Base-by-base conservation (phyloP, 2,797 vertebrate genomes). In the Tenualosa ilisha region DNA sequence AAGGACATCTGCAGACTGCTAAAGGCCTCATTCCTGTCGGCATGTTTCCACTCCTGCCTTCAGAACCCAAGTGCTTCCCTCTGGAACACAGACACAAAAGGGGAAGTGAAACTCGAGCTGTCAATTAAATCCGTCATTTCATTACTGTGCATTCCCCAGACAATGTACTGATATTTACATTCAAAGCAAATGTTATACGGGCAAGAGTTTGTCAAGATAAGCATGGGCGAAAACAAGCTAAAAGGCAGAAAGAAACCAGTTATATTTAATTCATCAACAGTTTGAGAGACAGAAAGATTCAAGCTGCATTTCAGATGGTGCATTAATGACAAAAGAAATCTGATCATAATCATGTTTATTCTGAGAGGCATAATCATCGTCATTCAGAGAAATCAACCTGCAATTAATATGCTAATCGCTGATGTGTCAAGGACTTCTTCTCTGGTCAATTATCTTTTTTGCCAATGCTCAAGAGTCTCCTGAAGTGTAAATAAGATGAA, bases 121-220 rank as follows among this genome's bases (percentile, higher is more conserved):
- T 75, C 37, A 43, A 75, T 75, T 75, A 82, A 3, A 6, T 46
- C 46, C 40, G 56, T 79, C 54, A 37, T 43, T 63, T 59, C 26
- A 84, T 82, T 83, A 82, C 46, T 81, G 24, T 40, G 65, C 15
- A 9, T 13, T 51, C 79, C 53, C 4, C 11, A n/a, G 63, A 61
- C 65, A 72, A 81, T 12, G 26, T 81, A 0, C 43, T 53, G 43
- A 75, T 87, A 81, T 85, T 87, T 61, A 65, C 31, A 75, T 75
- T 17, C 37, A 75, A 75, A 40, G 43, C 68, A 75, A 15, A 17
- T 75, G 68, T 15, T 20, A 24, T 40, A 83, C 43, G 82, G 82
- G 89, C 92, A 82, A 49, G 86, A 90, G 86, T 90, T 53, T 91
- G 92, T 90, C 91, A 91, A 92, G 89, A 94, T 92, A 93, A 93